These are phyloP conservation scores for Otocyon megalotis DNA, from an alignment of 2,113 vertebrate species.

Conservation along the genomic window DNA sequence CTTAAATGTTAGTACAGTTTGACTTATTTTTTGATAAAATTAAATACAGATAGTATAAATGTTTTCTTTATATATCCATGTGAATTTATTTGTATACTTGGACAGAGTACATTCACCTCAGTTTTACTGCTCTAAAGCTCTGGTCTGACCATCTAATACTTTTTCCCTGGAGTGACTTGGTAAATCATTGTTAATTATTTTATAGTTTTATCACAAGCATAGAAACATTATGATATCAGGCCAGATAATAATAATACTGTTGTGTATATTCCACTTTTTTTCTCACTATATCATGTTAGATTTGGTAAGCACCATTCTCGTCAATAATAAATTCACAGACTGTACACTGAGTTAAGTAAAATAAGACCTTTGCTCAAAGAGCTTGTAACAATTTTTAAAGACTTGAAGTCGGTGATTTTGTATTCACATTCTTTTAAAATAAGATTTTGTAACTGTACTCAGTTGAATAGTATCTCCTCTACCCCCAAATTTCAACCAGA, in stretches of 20 bases:
- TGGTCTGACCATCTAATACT: not conserved
- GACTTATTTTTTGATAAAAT: not conserved
- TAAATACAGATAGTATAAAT: not conserved
- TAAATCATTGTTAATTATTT: conserved; percentile 20
- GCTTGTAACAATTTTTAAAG: not conserved
- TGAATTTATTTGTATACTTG: not conserved
- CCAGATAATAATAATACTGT: not conserved
- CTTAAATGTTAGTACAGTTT: not conserved
- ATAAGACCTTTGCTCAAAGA: not conserved
- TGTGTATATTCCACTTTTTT: not conserved
- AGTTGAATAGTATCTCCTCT: not conserved
- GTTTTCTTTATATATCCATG: not conserved
- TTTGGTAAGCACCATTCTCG: not conserved
- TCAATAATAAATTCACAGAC: not conserved
- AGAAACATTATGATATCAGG: not conserved
- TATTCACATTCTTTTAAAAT: not conserved
- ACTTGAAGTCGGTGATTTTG: not conserved
- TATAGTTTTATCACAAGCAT: not conserved
- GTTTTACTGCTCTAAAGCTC: not conserved
- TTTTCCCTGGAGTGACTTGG: not conserved
- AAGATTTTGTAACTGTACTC: not conserved
- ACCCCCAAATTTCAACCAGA: not conserved
- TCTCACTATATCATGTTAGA: not conserved
- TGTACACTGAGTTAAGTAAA: not conserved
- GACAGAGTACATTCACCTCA: not conserved